Evolutionary conservation across 1,140 invertebrate species (phyloP).

Genomic region (Pachyrhynchus sulphureomaculatus): DNA sequence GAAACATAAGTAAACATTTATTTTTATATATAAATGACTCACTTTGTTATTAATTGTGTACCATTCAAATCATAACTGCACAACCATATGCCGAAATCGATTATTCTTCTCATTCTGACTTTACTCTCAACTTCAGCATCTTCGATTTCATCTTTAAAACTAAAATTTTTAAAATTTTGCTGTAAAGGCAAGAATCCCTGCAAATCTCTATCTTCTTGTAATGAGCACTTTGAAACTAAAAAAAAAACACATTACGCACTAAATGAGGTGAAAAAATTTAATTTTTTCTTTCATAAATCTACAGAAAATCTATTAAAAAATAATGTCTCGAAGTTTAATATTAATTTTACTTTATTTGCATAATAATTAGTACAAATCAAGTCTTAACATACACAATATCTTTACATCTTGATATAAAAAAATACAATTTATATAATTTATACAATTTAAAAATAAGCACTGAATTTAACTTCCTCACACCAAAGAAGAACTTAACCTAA

Average conservation of each 20-base stretch:
- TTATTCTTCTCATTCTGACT: slow-evolving; percentile 52
- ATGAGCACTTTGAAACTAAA: slow-evolving; percentile 65
- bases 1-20: not conserved
- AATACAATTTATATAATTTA: too few relatives aligned
- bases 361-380: too few relatives aligned
- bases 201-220: slow-evolving; percentile 78
- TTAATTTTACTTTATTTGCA: too few relatives aligned
- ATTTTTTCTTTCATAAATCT: not conserved
- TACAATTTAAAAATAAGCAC: too few relatives aligned
- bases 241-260: slow-evolving; percentile 37
- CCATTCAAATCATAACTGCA: slow-evolving; percentile 53
- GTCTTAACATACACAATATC: too few relatives aligned
- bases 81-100: slow-evolving; percentile 56
- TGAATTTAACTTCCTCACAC: too few relatives aligned
- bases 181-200: slow-evolving; percentile 77
- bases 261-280: slow-evolving; percentile 3
- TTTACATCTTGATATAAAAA: too few relatives aligned
- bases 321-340: too few relatives aligned
- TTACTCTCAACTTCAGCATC: slow-evolving; percentile 38
- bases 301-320: too few relatives aligned
- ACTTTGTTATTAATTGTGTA: slow-evolving; percentile 48
- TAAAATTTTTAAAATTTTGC: slow-evolving; percentile 58
- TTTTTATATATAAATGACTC: slow-evolving; percentile 10
- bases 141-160: slow-evolving; percentile 50
- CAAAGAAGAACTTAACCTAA: too few relatives aligned